Conservation (phyloP, 1,140 invertebrate genomes). For the Drosophila neocordata region DNA sequence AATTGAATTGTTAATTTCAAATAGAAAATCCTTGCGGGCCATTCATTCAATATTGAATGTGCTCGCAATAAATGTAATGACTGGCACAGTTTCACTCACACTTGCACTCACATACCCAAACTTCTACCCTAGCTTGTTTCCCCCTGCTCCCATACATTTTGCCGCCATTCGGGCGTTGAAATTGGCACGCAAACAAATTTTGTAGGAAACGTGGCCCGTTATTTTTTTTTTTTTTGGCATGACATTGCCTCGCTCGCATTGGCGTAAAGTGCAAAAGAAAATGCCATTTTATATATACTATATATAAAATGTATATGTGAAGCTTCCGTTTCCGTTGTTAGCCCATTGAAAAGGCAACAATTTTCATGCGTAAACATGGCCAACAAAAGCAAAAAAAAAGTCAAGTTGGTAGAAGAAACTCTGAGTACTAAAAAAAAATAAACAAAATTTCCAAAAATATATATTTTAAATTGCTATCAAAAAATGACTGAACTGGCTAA, state of each 20-base stretch:
- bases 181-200: constrained; percentile 80
- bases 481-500: not conserved
- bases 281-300: constrained; percentile 38
- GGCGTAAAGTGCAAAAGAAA: constrained; percentile 44
- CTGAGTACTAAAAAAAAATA: not conserved
- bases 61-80: constrained; percentile 80
- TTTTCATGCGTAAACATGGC: constrained; percentile 46
- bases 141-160: not conserved
- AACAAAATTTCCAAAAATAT: not conserved
- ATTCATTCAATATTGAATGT: constrained; percentile 80
- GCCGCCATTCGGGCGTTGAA: constrained; percentile 31
- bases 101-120: no score
- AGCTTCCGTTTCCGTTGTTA: constrained; percentile 70
- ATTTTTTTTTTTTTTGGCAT: constrained; percentile 73
- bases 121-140: no score
- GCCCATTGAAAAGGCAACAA: constrained; percentile 52
- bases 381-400: not conserved
- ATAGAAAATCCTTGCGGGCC: constrained; percentile 77
- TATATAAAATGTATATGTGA: constrained; percentile 43
- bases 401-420: not conserved
- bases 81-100: constrained; percentile 66
- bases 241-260: constrained; percentile 36
- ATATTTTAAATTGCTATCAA: not conserved
- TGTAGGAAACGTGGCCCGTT: constrained; percentile 75
- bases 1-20: constrained; percentile 81